These are phyloP conservation scores for Agriopis leucophaearia DNA, from an alignment of 2,888 invertebrate genomes.

Conservation along the genomic window DNA sequence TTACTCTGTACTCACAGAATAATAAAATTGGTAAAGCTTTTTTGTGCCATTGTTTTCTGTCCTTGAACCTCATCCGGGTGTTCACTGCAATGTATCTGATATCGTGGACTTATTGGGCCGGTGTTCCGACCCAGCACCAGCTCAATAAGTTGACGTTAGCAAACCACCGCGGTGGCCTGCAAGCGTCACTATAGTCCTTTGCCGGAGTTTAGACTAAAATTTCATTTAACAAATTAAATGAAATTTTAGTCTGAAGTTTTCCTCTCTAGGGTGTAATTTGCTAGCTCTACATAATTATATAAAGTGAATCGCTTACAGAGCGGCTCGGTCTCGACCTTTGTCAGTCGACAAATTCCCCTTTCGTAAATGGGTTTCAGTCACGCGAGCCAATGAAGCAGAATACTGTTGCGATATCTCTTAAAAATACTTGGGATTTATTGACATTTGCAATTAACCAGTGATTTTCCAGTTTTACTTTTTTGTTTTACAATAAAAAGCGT, in stretches of 20 bases:
- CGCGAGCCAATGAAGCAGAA: constrained; percentile 20
- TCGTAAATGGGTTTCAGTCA: constrained; percentile 38
- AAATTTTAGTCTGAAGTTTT: not conserved
- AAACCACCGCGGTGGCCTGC: too few relatives aligned
- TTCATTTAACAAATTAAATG: too few relatives aligned
- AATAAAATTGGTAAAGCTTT: too few relatives aligned
- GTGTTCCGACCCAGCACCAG: too few relatives aligned
- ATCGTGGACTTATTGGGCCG: not conserved
- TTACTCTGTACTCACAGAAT: too few relatives aligned
- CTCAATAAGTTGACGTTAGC: too few relatives aligned
- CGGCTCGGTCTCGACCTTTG: constrained; percentile 32
- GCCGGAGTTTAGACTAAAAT: too few relatives aligned
- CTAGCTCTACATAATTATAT: constrained; percentile 16
- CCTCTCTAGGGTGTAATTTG: constrained; percentile 11
- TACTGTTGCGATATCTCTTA: constrained; percentile 13
- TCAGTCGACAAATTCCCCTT: constrained; percentile 30
- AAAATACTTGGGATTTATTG: constrained; percentile 2
- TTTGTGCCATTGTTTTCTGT: not conserved
- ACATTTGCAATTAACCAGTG: too few relatives aligned
- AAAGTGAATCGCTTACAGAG: constrained; percentile 20
- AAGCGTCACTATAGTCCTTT: not conserved
- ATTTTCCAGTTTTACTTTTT: too few relatives aligned
- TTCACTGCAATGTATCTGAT: not conserved
- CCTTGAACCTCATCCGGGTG: not conserved
- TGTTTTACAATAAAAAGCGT: too few relatives aligned